Base-by-base conservation (phyloP, 2,888 invertebrate species). In the Leucophora obtusa region DNA sequence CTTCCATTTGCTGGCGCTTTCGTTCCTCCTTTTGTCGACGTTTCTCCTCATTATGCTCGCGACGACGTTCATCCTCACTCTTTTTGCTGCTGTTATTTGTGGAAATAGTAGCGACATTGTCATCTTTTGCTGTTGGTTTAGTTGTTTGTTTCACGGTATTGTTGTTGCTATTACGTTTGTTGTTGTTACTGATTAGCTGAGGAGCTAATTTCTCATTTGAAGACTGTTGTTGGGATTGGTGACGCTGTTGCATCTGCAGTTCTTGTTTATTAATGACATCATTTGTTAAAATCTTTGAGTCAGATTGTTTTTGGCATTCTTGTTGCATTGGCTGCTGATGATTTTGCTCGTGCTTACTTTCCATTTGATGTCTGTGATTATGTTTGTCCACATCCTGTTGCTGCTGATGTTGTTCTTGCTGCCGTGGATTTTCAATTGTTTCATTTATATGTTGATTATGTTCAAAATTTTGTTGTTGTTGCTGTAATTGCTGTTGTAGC, bases 21-120 rank as follows among this genome's bases (percentile, higher is more conserved):
- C 87, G 88, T 53, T 90, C 89, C 28, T 90, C 89, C 58, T 88
- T 89, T 28, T 86, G 85, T 0, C 87, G 86, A 7, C 87, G 84
- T 35, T 88, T 88, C 15, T 90, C 89, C 33, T 90, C 89, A 11
- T 80, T 84, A 28, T 73, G 82, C 38, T 89, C 89, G 0, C 86
- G 85, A 11, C 87, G 87, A 0, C 87, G 86, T 6, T 89, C 88
- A 6, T 88, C 89, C 11, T 88, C 88, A 10, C 79, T 78, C 60
- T 84, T 84, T 60, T 83, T 7, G 62, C 15, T n/a, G 56, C 21
- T 28, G 28, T 28, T 28, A 7, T 28, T 28, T 28, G 18, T 33
- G 43, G 14, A 14, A 63, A 66, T 2, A 65, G 38, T 69, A 50
- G 75, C 68, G 17, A 51, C 14, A 50, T 54, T 71, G 82, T 85